A percentile compares a stretch with the other conserved stretches of the same genome.
These are phyloP conservation scores for Sphaerophoria rueppellii DNA, from an alignment of 2,888 invertebrate species.

Conservation along the genomic window DNA sequence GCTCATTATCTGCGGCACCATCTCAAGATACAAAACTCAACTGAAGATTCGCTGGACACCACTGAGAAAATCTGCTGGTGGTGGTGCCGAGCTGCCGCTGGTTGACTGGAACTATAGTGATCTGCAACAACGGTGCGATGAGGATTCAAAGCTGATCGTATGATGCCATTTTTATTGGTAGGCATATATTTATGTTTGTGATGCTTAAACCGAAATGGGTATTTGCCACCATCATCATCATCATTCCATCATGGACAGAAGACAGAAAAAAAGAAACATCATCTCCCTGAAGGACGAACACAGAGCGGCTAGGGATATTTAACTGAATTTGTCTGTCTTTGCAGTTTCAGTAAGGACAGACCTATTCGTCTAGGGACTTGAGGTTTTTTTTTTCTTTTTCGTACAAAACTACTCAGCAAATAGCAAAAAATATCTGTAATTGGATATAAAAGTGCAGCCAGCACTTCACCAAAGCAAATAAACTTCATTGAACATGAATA, in stretches of 20 bases:
- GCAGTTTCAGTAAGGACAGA: background rate
- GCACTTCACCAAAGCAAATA: conserved; percentile 69
- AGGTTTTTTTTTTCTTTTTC: conserved; percentile 20
- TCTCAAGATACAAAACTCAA: conserved; percentile 30
- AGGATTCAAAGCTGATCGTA: conserved; percentile 48
- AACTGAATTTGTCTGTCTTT: conserved; percentile 49
- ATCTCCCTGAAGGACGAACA: conserved; percentile 65
- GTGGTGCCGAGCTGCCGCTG: background rate
- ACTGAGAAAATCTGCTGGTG: background rate
- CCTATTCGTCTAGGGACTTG: conserved; percentile 43
- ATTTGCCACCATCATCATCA: conserved; percentile 69
- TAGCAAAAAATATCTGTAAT: conserved; percentile 68
- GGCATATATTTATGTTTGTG: conserved; percentile 9
- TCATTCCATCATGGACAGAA: conserved; percentile 64
- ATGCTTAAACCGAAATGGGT: conserved; percentile 39
- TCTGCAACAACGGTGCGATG: conserved; percentile 12
- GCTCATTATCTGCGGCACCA: conserved; percentile 70
- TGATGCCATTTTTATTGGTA: conserved; percentile 64
- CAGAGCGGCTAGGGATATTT: conserved; percentile 36
- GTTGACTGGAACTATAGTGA: background rate
- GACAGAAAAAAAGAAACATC: conserved; percentile 30
- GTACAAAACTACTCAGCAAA: conserved; percentile 30
- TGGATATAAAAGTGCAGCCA: conserved; percentile 72
- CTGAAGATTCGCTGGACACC: background rate
- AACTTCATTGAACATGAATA: conserved; percentile 46